These are phyloP conservation scores for Catamblyrhynchus diadema DNA, from an alignment of 2,797 vertebrate genomes.

Conservation along the genomic window DNA sequence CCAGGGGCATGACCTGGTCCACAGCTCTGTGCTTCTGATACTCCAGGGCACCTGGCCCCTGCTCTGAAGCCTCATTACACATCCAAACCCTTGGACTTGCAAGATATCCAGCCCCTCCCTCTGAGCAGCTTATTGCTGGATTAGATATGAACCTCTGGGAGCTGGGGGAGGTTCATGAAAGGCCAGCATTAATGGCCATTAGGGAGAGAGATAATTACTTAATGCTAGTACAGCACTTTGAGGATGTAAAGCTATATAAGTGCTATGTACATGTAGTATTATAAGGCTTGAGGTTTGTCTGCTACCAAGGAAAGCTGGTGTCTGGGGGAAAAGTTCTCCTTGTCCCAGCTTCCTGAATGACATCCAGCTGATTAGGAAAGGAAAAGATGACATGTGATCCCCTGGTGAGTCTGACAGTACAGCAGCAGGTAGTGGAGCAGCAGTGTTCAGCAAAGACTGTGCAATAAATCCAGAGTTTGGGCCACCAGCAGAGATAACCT, in stretches of 20 bases:
- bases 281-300: constrained; percentile 35
- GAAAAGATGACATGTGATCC: background rate
- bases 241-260: constrained; percentile 53
- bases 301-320: constrained; percentile 24
- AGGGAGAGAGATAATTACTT: constrained; percentile 64
- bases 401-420: background rate
- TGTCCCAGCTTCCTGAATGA: constrained; percentile 49
- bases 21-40: background rate
- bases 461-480: background rate
- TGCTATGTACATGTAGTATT: background rate
- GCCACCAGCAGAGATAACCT: background rate
- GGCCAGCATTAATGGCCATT: constrained; percentile 56
- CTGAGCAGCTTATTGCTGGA: constrained; percentile 27
- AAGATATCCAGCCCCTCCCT: constrained; percentile 31
- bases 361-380: constrained; percentile 46
- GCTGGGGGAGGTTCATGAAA: constrained; percentile 47
- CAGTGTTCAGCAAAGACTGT: background rate
- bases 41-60: constrained; percentile 4
- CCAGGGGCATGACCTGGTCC: background rate
- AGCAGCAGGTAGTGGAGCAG: background rate
- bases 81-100: background rate
- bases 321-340: constrained; percentile 46
- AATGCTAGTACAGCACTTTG: constrained; percentile 52
- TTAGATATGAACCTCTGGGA: constrained; percentile 19
- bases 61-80: constrained; percentile 3